Evolutionary conservation across 2,888 invertebrate species (phyloP), one percentile per base, ranked within the genome.

Genomic region (Dasypogon diadema): DNA sequence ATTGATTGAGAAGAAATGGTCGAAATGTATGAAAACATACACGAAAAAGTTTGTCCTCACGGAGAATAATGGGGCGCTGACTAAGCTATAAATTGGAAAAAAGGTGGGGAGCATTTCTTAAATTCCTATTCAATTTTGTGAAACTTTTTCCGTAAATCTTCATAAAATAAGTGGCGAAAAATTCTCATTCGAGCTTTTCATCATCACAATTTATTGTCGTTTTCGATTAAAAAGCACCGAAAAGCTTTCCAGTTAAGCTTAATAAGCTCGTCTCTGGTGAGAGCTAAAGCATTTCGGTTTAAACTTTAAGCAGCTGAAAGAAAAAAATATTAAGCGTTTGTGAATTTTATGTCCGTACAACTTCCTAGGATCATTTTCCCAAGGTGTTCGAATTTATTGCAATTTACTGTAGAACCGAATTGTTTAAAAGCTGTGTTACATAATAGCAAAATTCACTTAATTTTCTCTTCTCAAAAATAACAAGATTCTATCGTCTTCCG

Each of bases 1-100:
- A 60, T 60, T 60, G 60, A 60, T 34, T 60, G 3, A 18, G 60
- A 42, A 42, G n/a, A 42, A 42, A 12, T 8, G 30, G 8, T 30
- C 30, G 30, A 42, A 42, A 42, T 42, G 42, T 1, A 1, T 30
- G 30, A 42, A 42, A 42, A 42, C 42, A 42, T 42, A 3, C 42
- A 42, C 42, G n/a, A 6, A 42, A 42, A 42, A 42, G 42, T 42
- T 12, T 42, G 34, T 5, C 34, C 34, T 6, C 34, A 6, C 10
- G 18, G 26, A 16, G 6, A 37, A n/a, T n/a, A 21, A 10, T 30
- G 6, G 16, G n/a, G 30, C 58, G n/a, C 60, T 34, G 37, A 18
- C 34, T 8, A 21, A 18, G 60, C 16, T 60, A 37, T 37, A 60
- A 60, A 37, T 30, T 10, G 26, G 8, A 60, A 21, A 60, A 26